These are phyloP conservation scores for Salvelinus sp. DNA, from an alignment of 2,113 vertebrate genomes.

Conservation along the genomic window DNA sequence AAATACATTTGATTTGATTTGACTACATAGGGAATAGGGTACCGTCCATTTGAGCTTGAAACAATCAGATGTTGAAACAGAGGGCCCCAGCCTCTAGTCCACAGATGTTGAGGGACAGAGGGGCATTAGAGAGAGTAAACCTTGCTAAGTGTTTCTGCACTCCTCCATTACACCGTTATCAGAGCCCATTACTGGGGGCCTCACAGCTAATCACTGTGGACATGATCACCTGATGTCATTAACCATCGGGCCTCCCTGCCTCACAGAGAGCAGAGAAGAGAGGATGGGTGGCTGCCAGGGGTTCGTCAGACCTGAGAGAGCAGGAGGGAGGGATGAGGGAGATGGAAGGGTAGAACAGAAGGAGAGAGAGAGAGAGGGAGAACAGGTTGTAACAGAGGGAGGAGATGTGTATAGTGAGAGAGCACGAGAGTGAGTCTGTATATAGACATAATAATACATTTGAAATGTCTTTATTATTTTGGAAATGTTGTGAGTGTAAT, in stretches of 20 bases:
- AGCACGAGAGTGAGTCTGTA: constrained; percentile 6
- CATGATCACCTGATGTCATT: constrained; percentile 76
- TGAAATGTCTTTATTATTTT: too few species aligned
- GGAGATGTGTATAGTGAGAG: neutral
- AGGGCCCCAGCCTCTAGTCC: neutral
- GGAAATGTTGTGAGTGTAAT: too few species aligned
- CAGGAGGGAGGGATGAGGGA: constrained; percentile 6
- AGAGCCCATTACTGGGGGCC: constrained; percentile 70
- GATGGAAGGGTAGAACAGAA: constrained; percentile 16
- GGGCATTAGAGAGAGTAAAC: constrained; percentile 75
- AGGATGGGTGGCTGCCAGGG: constrained; percentile 5
- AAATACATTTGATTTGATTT: too few species aligned
- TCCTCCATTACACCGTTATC: constrained; percentile 74
- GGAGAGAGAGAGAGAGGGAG: constrained; percentile 14
- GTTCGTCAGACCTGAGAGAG: neutral
- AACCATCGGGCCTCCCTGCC: constrained; percentile 43
- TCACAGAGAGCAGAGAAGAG: constrained; percentile 34
- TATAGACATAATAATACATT: too few species aligned
- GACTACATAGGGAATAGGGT: neutral
- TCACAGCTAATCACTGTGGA: constrained; percentile 70
- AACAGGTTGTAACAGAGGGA: neutral
- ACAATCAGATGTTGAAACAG: neutral
- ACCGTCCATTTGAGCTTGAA: neutral
- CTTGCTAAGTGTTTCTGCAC: constrained; percentile 75
- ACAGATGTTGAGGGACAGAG: constrained; percentile 64